Conservation (phyloP, 2,113 vertebrate genomes). For the Lethenteron camtschaticum region DNA sequence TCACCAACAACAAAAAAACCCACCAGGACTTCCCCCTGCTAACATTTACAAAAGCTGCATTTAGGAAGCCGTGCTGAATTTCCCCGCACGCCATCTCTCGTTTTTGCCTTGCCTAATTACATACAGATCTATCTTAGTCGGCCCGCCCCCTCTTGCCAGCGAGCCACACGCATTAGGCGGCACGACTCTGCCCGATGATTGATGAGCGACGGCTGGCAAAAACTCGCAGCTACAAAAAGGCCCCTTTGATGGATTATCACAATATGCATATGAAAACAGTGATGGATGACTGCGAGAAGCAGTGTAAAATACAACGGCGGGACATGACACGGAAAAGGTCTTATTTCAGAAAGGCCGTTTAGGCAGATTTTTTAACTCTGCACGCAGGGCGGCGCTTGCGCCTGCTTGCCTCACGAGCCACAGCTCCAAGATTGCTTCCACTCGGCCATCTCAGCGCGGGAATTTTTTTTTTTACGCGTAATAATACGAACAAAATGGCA, state of each 20-base stretch:
- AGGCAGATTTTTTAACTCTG: no score
- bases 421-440: no score
- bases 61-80: constrained; percentile 3
- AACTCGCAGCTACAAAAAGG: constrained; percentile 4
- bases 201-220: constrained; percentile 5
- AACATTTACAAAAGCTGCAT: not conserved
- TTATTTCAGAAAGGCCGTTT: not conserved
- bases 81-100: not conserved
- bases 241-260: constrained; percentile 5
- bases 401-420: no score
- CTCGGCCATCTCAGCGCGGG: no score
- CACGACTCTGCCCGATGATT: constrained; percentile 2
- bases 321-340: not conserved
- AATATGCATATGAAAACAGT: constrained; percentile 6
- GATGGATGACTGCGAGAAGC: constrained; percentile 4
- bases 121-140: constrained; percentile 5
- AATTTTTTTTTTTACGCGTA: no score
- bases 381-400: no score
- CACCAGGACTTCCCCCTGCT: no score
- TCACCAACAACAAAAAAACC: no score
- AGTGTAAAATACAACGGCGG: constrained; percentile 3
- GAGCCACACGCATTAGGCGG: constrained; percentile 1
- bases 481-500: no score
- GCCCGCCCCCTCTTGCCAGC: not conserved
- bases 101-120: constrained; percentile 1